Conservation (phyloP, 2,797 vertebrate genomes). For the Oryzias dopingdopingensis region DNA sequence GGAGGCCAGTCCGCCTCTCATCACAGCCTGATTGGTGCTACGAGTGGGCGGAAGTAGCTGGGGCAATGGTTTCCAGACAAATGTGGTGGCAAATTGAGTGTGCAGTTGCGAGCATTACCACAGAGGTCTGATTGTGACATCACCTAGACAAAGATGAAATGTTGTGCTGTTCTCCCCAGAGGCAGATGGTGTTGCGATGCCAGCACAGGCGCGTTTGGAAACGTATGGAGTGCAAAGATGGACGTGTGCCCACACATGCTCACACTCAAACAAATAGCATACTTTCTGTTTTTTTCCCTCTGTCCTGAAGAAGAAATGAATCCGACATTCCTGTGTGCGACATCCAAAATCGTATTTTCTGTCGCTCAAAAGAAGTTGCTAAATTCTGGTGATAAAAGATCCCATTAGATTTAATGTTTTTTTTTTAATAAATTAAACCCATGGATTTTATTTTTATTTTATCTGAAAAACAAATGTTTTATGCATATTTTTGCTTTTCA, state of each 20-base stretch:
- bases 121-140: constrained; percentile 53
- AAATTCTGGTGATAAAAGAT: constrained; percentile 45
- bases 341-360: constrained; percentile 28
- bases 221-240: constrained; percentile 26
- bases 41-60: constrained; percentile 53
- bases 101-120: constrained; percentile 17
- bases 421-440: constrained; percentile 20
- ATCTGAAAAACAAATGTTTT: constrained; percentile 17
- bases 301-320: constrained; percentile 23
- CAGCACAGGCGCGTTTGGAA: constrained; percentile 22
- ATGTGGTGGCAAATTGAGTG: constrained; percentile 25
- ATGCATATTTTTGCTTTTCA: constrained; percentile 6
- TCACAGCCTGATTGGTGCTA: constrained; percentile 44
- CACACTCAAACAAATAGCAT: constrained; percentile 3
- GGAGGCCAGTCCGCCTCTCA: constrained; percentile 31
- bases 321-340: constrained; percentile 32
- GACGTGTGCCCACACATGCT: constrained; percentile 7
- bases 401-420: constrained; percentile 21
- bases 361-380: constrained; percentile 35
- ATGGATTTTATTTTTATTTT: constrained; percentile 5
- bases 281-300: neutral
- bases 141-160: constrained; percentile 55
- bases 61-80: constrained; percentile 58
- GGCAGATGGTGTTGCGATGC: constrained; percentile 35
- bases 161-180: constrained; percentile 16